These are phyloP conservation scores for Chrysocyon brachyurus DNA, from an alignment of 2,797 vertebrate species.

Conservation along the genomic window DNA sequence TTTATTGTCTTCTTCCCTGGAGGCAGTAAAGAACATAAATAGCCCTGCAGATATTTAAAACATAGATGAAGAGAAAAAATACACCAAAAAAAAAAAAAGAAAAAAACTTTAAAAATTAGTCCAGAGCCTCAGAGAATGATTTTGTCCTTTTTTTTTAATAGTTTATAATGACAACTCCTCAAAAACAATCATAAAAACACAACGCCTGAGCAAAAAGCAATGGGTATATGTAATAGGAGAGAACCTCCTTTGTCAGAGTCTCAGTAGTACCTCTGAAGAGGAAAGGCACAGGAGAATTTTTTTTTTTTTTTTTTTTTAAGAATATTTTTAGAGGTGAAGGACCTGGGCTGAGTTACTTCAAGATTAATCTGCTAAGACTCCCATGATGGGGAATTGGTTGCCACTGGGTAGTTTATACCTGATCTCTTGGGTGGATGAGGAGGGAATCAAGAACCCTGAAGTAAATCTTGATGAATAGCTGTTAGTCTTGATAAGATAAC, in stretches of 20 bases:
- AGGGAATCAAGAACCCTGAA: neutral
- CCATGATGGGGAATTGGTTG: neutral
- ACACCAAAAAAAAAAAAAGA: neutral
- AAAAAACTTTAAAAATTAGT: neutral
- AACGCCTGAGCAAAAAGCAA: neutral
- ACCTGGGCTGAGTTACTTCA: neutral
- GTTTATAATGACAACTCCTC: neutral
- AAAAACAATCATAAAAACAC: neutral
- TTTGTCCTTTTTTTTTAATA: neutral
- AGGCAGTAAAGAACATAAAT: neutral
- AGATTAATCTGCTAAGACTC: neutral
- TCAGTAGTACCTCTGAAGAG: neutral
- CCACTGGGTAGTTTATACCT: neutral
- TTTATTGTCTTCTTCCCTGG: neutral
- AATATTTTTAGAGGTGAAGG: neutral
- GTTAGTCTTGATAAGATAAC: neutral
- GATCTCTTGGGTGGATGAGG: neutral
- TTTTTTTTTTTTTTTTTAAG: too few relatives aligned
- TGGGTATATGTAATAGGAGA: rapidly evolving
- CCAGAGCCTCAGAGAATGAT: neutral
- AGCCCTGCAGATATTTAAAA: neutral
- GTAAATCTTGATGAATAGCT: neutral
- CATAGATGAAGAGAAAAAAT: neutral
- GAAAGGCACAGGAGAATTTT: neutral
- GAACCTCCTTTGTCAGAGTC: neutral